Evolutionary conservation across 2,113 vertebrate species (phyloP), one percentile per base, ranked within the genome.

Genomic region (Limnothrissa miodon): DNA sequence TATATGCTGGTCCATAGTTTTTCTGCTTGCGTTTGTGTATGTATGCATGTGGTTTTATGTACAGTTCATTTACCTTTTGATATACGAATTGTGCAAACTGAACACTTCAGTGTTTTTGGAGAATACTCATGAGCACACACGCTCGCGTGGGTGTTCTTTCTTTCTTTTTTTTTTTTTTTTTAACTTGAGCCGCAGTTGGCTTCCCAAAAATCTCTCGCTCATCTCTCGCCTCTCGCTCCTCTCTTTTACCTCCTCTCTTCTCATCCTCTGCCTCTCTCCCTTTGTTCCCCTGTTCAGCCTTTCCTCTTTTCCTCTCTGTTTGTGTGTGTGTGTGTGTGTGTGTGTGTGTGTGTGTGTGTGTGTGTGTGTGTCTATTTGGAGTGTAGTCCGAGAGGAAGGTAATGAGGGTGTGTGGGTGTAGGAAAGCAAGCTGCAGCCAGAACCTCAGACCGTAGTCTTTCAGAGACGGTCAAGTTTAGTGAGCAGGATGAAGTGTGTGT

Each of bases 391-490:
- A 29, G 59, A 62, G 59, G 25, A 62, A 29, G 59, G 59, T 62
- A 62, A 62, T 62, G 59, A 62, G 59, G 59, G 59, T 62, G 59
- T 62, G 59, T 62, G 59, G 59, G 59, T 62, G 59, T 62, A 62
- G 59, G 59, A 62, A 62, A 62, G 59, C n/a, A 62, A 1, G n/a
- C 59, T 62, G n/a, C 59, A 62, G 59, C 59, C 59, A 62, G 59
- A 62, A 56, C 23, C 51, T 56, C 19, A 56, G 51, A 56, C 51
- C 51, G 51, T 21, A 56, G 51, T 62, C 25, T 29, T 62, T 62
- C 59, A 62, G 59, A 56, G 51, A 56, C 51, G 23, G 51, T 56
- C 51, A 56, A 56, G 21, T 56, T 56, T 56, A 21, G 51, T 56
- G 51, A 56, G 23, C 11, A 15, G 51, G 51, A 19, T 5, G 21